Conservation (phyloP, 2,797 vertebrate species). For the Pampus argenteus region DNA sequence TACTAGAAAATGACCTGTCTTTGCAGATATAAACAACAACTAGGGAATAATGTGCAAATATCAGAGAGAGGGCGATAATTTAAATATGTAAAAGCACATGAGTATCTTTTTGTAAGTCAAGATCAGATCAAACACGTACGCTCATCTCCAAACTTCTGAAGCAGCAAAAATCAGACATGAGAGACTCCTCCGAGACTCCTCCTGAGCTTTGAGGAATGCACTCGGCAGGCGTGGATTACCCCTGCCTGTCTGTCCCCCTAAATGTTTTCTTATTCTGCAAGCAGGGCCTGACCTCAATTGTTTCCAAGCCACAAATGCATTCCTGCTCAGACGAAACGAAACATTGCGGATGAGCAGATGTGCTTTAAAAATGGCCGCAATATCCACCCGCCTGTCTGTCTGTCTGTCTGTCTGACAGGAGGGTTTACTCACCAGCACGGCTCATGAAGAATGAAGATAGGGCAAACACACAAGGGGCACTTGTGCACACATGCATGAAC, state of each 20-base stretch:
- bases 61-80: constrained; percentile 5
- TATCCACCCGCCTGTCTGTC: constrained; percentile 11
- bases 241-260: constrained; percentile 62
- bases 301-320: constrained; percentile 65
- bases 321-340: constrained; percentile 63
- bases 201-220: constrained; percentile 53
- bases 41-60: background rate
- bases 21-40: background rate
- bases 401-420: constrained; percentile 3
- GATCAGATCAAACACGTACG: constrained; percentile 10
- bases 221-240: constrained; percentile 62
- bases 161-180: constrained; percentile 58
- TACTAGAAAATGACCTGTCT: constrained; percentile 1
- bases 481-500: constrained; percentile 58
- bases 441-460: constrained; percentile 14
- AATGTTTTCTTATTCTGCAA: constrained; percentile 69
- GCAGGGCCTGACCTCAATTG: constrained; percentile 71
- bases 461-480: constrained; percentile 33
- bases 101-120: constrained; percentile 10
- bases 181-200: constrained; percentile 67
- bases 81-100: background rate
- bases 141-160: constrained; percentile 51
- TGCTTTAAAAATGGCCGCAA: constrained; percentile 65
- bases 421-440: constrained; percentile 43
- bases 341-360: constrained; percentile 57